A percentile compares a stretch with the other conserved stretches of the same genome.
Evolutionary conservation across 2,888 invertebrate genomes (phyloP).

Genomic region (Autographa gamma): DNA sequence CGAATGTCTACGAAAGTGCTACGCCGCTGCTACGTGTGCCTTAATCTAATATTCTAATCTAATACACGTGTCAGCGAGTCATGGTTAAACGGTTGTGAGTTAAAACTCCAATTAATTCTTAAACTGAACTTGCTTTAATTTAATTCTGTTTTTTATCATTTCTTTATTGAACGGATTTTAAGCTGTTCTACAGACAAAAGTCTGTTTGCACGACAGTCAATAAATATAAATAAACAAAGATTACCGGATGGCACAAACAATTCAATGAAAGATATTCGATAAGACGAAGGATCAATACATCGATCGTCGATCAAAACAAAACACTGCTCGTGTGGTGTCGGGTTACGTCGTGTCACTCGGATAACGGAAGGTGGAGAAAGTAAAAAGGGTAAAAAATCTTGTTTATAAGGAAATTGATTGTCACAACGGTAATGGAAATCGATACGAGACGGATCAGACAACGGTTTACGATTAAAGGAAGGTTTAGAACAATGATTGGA

Average conservation of each 20-base stretch:
- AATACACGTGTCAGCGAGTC: background rate
- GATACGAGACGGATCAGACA: background rate
- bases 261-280: conserved; percentile 45
- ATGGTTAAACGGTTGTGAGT: background rate
- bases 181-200: background rate
- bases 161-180: background rate
- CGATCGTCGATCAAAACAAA: conserved; percentile 70
- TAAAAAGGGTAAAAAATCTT: background rate
- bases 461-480: background rate
- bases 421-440: background rate
- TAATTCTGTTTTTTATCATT: conserved; percentile 13
- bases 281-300: conserved; percentile 45
- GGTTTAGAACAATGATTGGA: background rate
- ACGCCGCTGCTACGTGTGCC: conserved; percentile 41
- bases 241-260: conserved; percentile 47
- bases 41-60: too few relatives aligned
- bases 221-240: conserved; percentile 46
- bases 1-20: conserved; percentile 56
- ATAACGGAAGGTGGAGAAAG: background rate
- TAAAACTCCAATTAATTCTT: background rate
- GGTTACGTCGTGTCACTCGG: conserved; percentile 39
- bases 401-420: background rate
- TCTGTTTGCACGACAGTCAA: conserved; percentile 31
- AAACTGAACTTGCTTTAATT: background rate
- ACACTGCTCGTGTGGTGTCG: conserved; percentile 62